Evolutionary conservation across 2,797 vertebrate species (phyloP).

Genomic region (Paratrypauchen microcephalus): DNA sequence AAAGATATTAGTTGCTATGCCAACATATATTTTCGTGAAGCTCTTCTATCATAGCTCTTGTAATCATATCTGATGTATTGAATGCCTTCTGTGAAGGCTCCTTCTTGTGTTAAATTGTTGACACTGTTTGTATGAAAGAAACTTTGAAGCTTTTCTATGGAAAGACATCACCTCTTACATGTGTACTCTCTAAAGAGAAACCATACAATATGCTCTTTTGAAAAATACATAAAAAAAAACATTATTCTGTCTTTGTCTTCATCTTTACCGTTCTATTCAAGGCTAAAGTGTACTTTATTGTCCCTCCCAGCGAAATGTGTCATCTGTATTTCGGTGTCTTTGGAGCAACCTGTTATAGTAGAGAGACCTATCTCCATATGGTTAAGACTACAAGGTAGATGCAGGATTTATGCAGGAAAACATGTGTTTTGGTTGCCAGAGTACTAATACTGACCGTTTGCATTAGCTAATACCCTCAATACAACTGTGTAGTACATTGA

Average conservation of each 20-base stretch:
- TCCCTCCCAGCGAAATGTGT: too few relatives aligned
- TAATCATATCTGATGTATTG: neutral
- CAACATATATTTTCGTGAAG: conserved; percentile 8
- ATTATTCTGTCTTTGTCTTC: neutral
- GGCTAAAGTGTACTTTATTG: too few relatives aligned
- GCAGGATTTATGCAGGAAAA: too few relatives aligned
- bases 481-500: too few relatives aligned
- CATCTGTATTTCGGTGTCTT: too few relatives aligned
- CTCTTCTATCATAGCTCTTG: conserved; percentile 3
- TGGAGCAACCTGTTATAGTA: too few relatives aligned
- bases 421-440: too few relatives aligned
- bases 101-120: conserved; percentile 16
- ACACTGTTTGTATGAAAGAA: conserved; percentile 36
- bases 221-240: neutral
- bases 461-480: too few relatives aligned
- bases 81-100: conserved; percentile 29
- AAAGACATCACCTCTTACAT: conserved; percentile 13
- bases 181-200: conserved; percentile 19
- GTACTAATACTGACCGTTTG: too few relatives aligned
- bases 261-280: neutral
- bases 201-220: conserved; percentile 20
- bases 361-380: too few relatives aligned
- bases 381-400: too few relatives aligned
- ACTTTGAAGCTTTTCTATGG: conserved; percentile 29
- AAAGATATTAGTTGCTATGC: conserved; percentile 24